Percentiles rank a stretch among this genome's conserved stretches.
These are phyloP conservation scores for Ips typographus DNA, from an alignment of 1,140 invertebrate species.

Conservation along the genomic window DNA sequence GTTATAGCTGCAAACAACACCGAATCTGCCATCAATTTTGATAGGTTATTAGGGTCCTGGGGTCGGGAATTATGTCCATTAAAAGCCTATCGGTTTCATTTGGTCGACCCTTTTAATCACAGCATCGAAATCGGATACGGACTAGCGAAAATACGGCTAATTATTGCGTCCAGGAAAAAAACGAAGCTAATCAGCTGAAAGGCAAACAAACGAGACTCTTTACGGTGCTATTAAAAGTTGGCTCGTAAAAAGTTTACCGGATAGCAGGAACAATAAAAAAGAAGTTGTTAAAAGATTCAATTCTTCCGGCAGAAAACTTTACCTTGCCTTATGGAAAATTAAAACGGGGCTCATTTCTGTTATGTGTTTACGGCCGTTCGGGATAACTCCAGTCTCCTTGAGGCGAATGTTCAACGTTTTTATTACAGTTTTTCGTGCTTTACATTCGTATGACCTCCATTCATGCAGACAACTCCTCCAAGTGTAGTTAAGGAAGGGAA, in stretches of 20 bases:
- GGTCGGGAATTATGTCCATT: conserved; percentile 4
- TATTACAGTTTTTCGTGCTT: too few relatives aligned
- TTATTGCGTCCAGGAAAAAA: conserved; percentile 11
- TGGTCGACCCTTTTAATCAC: not conserved
- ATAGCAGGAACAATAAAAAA: conserved; percentile 28
- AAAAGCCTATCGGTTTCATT: not conserved
- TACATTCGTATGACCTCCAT: too few relatives aligned
- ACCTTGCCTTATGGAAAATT: conserved; percentile 30
- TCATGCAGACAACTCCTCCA: too few relatives aligned
- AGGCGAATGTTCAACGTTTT: not conserved
- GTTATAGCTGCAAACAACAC: conserved; percentile 21
- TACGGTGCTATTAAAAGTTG: conserved; percentile 33
- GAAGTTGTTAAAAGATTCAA: conserved; percentile 27
- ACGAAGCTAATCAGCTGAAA: conserved; percentile 29
- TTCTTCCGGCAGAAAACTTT: conserved; percentile 18
- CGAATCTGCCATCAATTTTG: conserved; percentile 16
- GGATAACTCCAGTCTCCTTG: not conserved
- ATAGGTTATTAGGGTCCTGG: conserved; percentile 1
- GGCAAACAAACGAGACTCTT: conserved; percentile 26
- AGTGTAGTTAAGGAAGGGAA: too few relatives aligned
- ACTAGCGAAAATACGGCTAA: not conserved
- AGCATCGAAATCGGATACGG: too few relatives aligned
- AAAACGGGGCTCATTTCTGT: conserved; percentile 29
- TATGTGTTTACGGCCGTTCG: conserved; percentile 22
- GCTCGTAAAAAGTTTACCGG: conserved; percentile 28